Base-by-base conservation (phyloP, 2,888 invertebrate species). In the Caenorhabditis drosophilae region DNA sequence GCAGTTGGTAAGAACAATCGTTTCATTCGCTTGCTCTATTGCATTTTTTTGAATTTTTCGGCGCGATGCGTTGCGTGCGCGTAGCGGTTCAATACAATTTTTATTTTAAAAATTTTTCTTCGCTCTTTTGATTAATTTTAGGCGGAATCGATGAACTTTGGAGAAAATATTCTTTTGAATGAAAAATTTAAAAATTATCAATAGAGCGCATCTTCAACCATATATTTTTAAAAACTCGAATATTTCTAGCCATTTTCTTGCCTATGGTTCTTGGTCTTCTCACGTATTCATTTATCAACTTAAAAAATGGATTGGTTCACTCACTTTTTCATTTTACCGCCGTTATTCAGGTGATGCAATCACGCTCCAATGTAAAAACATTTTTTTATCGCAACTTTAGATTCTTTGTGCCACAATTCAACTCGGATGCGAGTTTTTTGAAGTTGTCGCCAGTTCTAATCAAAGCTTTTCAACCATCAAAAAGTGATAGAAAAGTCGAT, bases 211-310 rank as follows among this genome's bases (percentile, higher is more conserved):
- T n/a, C n/a, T n/a, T n/a, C n/a, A n/a, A n/a, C n/a, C n/a, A n/a
- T n/a, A n/a, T n/a, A n/a, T n/a, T n/a, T n/a, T n/a, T n/a, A n/a
- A n/a, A n/a, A n/a, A n/a, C n/a, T n/a, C 31, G 3, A 27, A 9
- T 15, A 49, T 12, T 64, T 66, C 9, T 59, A 72, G 74, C 74
- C 49, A 56, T 74, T 4, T 67, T 71, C 60, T 52, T 59, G 2
- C 67, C 71, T 6, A 40, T 67, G 18, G 34, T 70, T 26, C 57
- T 67, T 35, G 64, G 71, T 11, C 53, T 71, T 41, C 12, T 66
- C n/a, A 42, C 64, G 2, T 67, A 51, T 45, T 47, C 48, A 20
- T 62, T 66, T 26, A 47, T 74, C 38, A 44, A 59, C 25, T 36
- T 70, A 22, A 63, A 44, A 44, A 64, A 69, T 38, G 66, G 59